Evolutionary conservation across 35 echinoderm and acorn worm genomes (phyloP), one percentile per base, ranked within the genome.

Genomic region (Ophiothrix spiculata): DNA sequence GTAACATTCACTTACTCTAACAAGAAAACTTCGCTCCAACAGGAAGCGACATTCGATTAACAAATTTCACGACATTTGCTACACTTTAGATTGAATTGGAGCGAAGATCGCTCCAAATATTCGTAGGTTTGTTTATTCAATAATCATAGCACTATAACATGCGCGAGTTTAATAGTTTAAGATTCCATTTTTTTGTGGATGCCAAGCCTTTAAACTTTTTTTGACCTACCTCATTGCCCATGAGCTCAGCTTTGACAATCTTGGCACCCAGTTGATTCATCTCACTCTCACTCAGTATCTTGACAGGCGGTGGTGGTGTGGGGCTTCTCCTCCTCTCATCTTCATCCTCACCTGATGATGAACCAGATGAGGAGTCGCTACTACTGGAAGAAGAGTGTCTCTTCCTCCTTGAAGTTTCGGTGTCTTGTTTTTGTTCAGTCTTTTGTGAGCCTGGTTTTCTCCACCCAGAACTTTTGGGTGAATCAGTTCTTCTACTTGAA

Each of bases 181-280:
- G n/a, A n/a, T n/a, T n/a, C n/a, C n/a, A n/a, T n/a, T n/a, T n/a
- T n/a, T n/a, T n/a, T n/a, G n/a, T n/a, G n/a, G n/a, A n/a, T n/a
- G n/a, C n/a, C n/a, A n/a, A n/a, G n/a, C n/a, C n/a, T n/a, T n/a
- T n/a, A n/a, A n/a, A n/a, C n/a, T 19, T 39, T 1, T n/a, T n/a
- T n/a, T n/a, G n/a, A n/a, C 86, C 83, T 81, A 99, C 96, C 89
- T 94, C 88, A 84, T 99, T 93, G 15, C 96, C 91, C 92, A 99
- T 94, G 35, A 99, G 82, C 76, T 99, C 96, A 63, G 96, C 96
- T 79, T 86, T 91, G 4, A 99, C 83, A 35, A 99, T 79, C 46
- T 99, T 99, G 0, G 96, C 96, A 33, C 96, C 96, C 6, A 99
- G 86, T 69, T 99, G 88, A 79, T 99, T 99, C 92, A 99, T 99